phyloP scores from a whole-genome alignment of 1,140 invertebrate genomes.

The Sitobion miscanthi region DNA sequence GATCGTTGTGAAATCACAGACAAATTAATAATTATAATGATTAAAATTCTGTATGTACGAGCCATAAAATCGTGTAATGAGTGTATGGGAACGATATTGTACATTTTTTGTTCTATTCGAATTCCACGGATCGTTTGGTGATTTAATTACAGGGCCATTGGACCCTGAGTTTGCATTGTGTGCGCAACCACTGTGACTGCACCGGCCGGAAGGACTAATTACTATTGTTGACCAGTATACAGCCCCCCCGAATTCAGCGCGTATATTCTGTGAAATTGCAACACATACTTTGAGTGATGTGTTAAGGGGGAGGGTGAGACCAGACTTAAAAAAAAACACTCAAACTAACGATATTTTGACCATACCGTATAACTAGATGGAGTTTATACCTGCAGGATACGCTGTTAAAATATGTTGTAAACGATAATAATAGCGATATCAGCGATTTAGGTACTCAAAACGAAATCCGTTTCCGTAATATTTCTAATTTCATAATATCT shows the following conservation, averaged over 20 bases:
- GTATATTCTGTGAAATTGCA: neutral
- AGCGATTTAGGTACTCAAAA: neutral
- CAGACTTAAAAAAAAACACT: neutral
- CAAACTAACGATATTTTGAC: neutral
- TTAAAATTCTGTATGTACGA: neutral
- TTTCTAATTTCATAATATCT: neutral
- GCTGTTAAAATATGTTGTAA: neutral
- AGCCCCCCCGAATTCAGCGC: neutral
- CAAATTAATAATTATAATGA: neutral
- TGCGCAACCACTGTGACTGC: slow-evolving; percentile 16
- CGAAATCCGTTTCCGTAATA: neutral
- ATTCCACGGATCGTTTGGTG: slow-evolving; percentile 21
- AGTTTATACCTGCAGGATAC: neutral
- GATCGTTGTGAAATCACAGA: neutral
- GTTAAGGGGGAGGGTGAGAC: neutral
- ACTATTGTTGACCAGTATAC: neutral
- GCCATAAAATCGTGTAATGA: neutral
- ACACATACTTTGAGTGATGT: neutral
- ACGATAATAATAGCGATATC: neutral
- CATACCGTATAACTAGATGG: neutral
- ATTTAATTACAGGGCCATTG: slow-evolving; percentile 44
- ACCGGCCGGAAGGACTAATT: slow-evolving; percentile 19
- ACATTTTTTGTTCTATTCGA: slow-evolving; percentile 20
- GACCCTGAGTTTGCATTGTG: slow-evolving; percentile 21
- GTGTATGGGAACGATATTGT: neutral